Base-by-base conservation (phyloP, 2,888 invertebrate species). In the Andrena praecox region DNA sequence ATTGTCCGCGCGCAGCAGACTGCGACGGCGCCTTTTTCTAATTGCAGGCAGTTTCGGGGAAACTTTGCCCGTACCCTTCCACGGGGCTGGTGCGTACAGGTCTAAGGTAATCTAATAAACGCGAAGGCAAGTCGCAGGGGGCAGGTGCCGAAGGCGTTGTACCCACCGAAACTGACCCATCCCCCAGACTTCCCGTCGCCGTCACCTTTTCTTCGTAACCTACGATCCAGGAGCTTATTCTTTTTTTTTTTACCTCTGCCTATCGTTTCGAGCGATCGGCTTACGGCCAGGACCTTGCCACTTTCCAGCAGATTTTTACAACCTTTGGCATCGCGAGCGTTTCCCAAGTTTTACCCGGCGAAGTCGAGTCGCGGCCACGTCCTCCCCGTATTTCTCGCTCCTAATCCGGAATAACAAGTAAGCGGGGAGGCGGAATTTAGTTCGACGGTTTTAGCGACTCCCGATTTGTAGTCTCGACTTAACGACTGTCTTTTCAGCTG, bases 401-500 rank as follows among this genome's bases (percentile, higher is more conserved):
- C 31, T 86, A 70, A 75, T 71, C 64, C 59, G 52, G 69, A 83
- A 87, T 70, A 87, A 82, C 73, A 87, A n/a, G 35, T 35, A 10
- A 24, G 48, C n/a, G 35, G 64, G 16, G 56, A 31, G 69, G 74
- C 29, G 24, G 60, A 72, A 72, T 60, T 67, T 68, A 59, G 35
- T 66, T 7, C 48, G 74, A 74, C 70, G 54, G 24, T 72, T 79
- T 80, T 62, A 75, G 63, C 52, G 66, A 68, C 42, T 54, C 29
- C 31, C 67, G 56, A 80, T 63, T 59, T 59, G 67, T 78, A 75
- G 72, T 83, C 77, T 77, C 35, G 59, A 74, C 67, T 50, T 60
- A 67, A 31, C 24, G 62, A 63, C 52, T 73, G 78, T 79, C 78
- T 54, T 24, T 64, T 68, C 88, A 87, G 88, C 87, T 85, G 88